Evolutionary conservation across 2,797 vertebrate genomes (phyloP).

Genomic region (Tokudaia tokunoshimensis): DNA sequence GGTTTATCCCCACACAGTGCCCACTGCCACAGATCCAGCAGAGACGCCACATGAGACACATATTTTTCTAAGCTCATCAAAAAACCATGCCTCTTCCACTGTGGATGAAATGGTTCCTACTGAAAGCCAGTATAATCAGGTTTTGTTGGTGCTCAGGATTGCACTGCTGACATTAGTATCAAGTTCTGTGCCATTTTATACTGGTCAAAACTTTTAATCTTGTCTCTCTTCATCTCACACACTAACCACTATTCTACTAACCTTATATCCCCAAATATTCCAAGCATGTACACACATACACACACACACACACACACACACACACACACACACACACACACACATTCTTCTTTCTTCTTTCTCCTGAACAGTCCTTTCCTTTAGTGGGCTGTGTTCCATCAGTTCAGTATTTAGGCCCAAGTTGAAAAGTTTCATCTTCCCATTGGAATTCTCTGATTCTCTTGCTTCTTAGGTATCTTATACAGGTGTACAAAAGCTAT

Average conservation of each 20-base stretch:
- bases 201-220: slow-evolving; percentile 11
- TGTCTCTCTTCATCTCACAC: slow-evolving; percentile 32
- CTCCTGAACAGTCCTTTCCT: not conserved
- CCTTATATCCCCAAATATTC: not conserved
- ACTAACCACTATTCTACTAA: not conserved
- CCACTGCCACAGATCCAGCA: too few relatives aligned
- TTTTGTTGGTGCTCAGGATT: not conserved
- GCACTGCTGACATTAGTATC: not conserved
- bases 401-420: not conserved
- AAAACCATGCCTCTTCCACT: not conserved
- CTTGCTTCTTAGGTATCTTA: not conserved
- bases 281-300: not conserved
- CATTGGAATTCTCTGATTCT: not conserved
- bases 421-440: not conserved
- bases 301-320: too few relatives aligned
- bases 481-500: not conserved
- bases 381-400: not conserved
- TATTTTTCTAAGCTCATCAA: not conserved
- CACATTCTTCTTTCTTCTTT: not conserved
- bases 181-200: not conserved
- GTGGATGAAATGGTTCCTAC: not conserved
- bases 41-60: too few relatives aligned
- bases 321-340: too few relatives aligned
- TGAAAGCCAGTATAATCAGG: not conserved
- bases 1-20: too few relatives aligned